Evolutionary conservation across 2,888 invertebrate genomes (phyloP).

Genomic region (Poecilus cupreus): DNA sequence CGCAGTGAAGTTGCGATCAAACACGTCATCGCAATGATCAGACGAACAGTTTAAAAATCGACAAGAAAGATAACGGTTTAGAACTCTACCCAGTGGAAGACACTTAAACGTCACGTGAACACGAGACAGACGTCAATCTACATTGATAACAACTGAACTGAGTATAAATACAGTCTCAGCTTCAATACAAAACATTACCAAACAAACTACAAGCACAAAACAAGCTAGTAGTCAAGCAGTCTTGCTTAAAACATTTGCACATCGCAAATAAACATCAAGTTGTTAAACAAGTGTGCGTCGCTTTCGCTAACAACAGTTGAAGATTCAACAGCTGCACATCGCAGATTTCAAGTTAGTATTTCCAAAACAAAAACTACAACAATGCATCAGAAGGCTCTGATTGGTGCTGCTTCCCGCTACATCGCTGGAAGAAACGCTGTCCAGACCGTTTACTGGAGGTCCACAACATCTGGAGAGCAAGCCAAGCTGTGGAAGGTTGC

Average conservation of each 20-base stretch:
- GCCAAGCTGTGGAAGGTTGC: slow-evolving; percentile 69
- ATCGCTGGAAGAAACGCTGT: slow-evolving; percentile 84
- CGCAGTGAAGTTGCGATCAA: slow-evolving; percentile 29
- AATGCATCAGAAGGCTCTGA: slow-evolving; percentile 74
- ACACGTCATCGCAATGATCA: slow-evolving; percentile 32
- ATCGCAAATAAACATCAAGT: background rate
- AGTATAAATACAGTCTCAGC: slow-evolving; percentile 39
- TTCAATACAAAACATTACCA: slow-evolving; percentile 16
- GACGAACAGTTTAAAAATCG: slow-evolving; percentile 35
- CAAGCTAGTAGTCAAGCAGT: background rate
- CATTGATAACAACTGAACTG: slow-evolving; percentile 27
- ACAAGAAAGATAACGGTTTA: slow-evolving; percentile 30
- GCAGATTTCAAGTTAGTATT: background rate
- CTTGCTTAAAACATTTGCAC: background rate
- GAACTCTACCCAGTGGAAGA: background rate
- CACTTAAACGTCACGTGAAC: slow-evolving; percentile 46
- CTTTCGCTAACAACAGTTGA: background rate
- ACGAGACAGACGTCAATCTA: slow-evolving; percentile 47
- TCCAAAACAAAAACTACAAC: background rate
- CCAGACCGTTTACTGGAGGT: slow-evolving; percentile 86
- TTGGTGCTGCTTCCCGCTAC: slow-evolving; percentile 83
- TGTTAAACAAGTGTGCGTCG: background rate
- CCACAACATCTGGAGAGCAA: slow-evolving; percentile 67
- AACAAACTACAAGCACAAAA: background rate
- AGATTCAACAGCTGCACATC: background rate